Percentiles rank a stretch among this genome's conserved stretches.
phyloP scores from a whole-genome alignment of 2,888 invertebrate genomes.

The Amblyjoppa fuscipennis region DNA sequence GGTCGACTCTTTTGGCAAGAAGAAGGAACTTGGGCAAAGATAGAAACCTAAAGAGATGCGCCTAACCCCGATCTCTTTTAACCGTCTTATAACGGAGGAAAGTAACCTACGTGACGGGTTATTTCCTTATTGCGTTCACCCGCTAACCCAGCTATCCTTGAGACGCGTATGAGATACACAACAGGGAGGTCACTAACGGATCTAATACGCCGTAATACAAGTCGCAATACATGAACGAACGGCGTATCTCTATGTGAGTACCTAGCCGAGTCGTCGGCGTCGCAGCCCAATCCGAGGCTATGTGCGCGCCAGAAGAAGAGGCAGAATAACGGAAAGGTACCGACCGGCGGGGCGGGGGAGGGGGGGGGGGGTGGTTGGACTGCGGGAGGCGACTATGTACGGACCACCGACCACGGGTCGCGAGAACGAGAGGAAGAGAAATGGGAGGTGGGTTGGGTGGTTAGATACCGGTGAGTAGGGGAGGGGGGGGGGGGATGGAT shows the following conservation, averaged over 20 bases:
- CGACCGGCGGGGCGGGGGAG: constrained; percentile 73
- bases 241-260: constrained; percentile 52
- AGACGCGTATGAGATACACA: not conserved
- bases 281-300: constrained; percentile 56
- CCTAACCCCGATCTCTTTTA: not conserved
- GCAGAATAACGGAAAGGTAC: constrained; percentile 51
- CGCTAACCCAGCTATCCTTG: not conserved
- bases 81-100: not conserved
- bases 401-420: constrained; percentile 64
- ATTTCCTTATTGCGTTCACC: constrained; percentile 12
- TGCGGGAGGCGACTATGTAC: constrained; percentile 56
- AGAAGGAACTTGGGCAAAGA: not conserved
- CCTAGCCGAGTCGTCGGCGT: constrained; percentile 51
- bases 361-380: constrained; percentile 62
- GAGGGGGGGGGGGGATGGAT: constrained; percentile 70
- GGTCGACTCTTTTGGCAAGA: not conserved
- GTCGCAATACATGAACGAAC: constrained; percentile 68
- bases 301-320: constrained; percentile 44
- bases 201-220: constrained; percentile 76
- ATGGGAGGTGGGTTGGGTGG: constrained; percentile 56
- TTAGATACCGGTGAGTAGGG: constrained; percentile 64
- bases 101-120: not conserved
- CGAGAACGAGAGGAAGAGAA: constrained; percentile 56
- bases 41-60: not conserved
- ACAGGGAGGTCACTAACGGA: constrained; percentile 70